phyloP scores from a whole-genome alignment of 1,140 invertebrate species.

The Zaprionus ghesquierei region DNA sequence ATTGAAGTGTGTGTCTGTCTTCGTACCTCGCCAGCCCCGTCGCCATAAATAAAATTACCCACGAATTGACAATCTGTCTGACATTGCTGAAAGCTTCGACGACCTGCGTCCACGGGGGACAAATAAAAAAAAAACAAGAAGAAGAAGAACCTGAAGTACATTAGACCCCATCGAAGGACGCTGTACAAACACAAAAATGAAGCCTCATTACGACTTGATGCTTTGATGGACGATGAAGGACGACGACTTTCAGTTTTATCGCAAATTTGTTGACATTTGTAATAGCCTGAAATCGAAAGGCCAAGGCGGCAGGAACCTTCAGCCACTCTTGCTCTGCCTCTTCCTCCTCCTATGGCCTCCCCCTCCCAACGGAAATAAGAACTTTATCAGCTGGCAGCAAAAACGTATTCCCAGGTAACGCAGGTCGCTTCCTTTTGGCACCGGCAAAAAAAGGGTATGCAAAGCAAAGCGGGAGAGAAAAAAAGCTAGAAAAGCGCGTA shows the following conservation, averaged over 20 bases:
- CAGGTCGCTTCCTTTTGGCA: background rate
- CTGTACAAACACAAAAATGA: constrained; percentile 8
- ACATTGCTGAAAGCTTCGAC: background rate
- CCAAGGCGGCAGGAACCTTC: background rate
- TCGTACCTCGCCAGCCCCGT: background rate
- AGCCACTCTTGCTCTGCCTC: no score
- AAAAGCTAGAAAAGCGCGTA: background rate
- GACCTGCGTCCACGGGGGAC: background rate
- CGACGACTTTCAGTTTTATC: background rate
- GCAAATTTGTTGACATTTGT: constrained; percentile 15
- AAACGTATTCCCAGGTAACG: background rate
- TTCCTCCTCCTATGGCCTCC: background rate
- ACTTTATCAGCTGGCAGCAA: background rate
- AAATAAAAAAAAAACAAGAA: background rate
- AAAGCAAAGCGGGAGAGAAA: background rate
- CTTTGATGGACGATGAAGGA: constrained; percentile 12
- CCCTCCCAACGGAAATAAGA: background rate
- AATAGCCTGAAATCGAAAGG: constrained; percentile 2
- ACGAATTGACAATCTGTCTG: constrained; percentile 8
- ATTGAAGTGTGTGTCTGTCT: background rate
- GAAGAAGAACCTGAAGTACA: background rate
- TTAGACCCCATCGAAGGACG: background rate
- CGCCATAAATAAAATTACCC: constrained; percentile 26
- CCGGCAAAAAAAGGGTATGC: background rate
- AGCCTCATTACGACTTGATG: constrained; percentile 11